A percentile compares a stretch with the other conserved stretches of the same genome.
Conservation (phyloP, 1,140 invertebrate genomes). For the Himalopsyche phryganea region DNA sequence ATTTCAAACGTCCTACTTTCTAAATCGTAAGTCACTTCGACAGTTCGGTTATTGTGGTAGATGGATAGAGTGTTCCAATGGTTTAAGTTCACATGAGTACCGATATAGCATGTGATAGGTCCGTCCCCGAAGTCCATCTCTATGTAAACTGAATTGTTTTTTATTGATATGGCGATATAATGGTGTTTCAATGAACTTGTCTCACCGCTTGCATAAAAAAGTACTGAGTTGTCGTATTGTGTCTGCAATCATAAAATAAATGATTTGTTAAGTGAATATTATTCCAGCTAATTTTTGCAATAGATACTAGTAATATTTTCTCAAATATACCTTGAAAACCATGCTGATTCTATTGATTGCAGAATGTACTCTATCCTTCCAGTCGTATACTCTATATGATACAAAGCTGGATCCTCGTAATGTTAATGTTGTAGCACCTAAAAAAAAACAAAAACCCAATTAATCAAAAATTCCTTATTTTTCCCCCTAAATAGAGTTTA, state of each 20-base stretch:
- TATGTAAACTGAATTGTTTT: slow-evolving; percentile 72
- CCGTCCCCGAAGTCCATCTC: slow-evolving; percentile 82
- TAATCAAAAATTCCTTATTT: no score
- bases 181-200: slow-evolving; percentile 72
- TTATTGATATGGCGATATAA: slow-evolving; percentile 78
- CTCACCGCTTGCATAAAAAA: slow-evolving; percentile 85
- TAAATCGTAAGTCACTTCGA: slow-evolving; percentile 72
- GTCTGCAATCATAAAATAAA: slow-evolving; percentile 53
- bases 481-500: no score
- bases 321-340: slow-evolving; percentile 72
- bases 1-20: slow-evolving; percentile 66
- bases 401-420: slow-evolving; percentile 87
- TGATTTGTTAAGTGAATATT: background rate
- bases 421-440: slow-evolving; percentile 83
- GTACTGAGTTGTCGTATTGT: slow-evolving; percentile 78
- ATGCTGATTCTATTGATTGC: slow-evolving; percentile 82
- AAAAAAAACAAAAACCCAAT: no score
- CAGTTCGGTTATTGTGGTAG: slow-evolving; percentile 67
- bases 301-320: background rate
- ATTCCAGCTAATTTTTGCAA: background rate
- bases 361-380: slow-evolving; percentile 86
- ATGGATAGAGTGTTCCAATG: slow-evolving; percentile 90
- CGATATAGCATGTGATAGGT: slow-evolving; percentile 64
- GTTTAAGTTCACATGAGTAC: slow-evolving; percentile 66
- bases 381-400: slow-evolving; percentile 88